A percentile compares a stretch with the other conserved stretches of the same genome.
phyloP scores from a whole-genome alignment of 2,888 invertebrate genomes.

The Proisotoma minuta region DNA sequence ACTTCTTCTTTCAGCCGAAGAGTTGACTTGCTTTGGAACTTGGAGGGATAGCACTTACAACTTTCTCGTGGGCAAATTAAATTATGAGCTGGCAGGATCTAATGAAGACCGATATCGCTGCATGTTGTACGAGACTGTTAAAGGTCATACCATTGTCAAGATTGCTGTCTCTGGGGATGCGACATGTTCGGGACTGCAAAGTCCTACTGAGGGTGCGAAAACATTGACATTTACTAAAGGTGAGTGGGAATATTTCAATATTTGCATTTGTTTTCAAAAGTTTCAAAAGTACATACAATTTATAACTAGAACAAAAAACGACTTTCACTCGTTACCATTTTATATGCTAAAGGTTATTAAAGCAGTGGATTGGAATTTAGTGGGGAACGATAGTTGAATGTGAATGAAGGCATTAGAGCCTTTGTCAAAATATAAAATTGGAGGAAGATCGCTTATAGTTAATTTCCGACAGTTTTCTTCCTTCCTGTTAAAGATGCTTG shows the following conservation, averaged over 20 bases:
- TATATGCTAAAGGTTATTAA: too few species aligned
- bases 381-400: not conserved
- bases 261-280: too few species aligned
- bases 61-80: slow-evolving; percentile 82
- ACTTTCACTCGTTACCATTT: too few species aligned
- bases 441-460: not conserved
- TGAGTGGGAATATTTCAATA: too few species aligned
- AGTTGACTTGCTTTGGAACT: slow-evolving; percentile 80
- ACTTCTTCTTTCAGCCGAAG: slow-evolving; percentile 64
- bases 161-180: slow-evolving; percentile 90
- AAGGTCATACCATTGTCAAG: slow-evolving; percentile 49
- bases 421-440: not conserved
- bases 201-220: slow-evolving; percentile 78
- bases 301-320: too few species aligned
- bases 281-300: too few species aligned
- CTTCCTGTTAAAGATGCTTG: not conserved
- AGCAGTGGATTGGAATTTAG: too few species aligned
- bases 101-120: slow-evolving; percentile 91
- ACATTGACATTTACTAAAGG: slow-evolving; percentile 77
- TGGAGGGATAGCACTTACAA: slow-evolving; percentile 92
- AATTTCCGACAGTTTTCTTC: slow-evolving; percentile 5
- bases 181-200: slow-evolving; percentile 79
- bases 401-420: slow-evolving; percentile 4
- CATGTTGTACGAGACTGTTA: slow-evolving; percentile 79
- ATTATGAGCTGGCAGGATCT: slow-evolving; percentile 69